phyloP scores from a whole-genome alignment of 2,888 invertebrate species.

The Aporophyla lueneburgensis region DNA sequence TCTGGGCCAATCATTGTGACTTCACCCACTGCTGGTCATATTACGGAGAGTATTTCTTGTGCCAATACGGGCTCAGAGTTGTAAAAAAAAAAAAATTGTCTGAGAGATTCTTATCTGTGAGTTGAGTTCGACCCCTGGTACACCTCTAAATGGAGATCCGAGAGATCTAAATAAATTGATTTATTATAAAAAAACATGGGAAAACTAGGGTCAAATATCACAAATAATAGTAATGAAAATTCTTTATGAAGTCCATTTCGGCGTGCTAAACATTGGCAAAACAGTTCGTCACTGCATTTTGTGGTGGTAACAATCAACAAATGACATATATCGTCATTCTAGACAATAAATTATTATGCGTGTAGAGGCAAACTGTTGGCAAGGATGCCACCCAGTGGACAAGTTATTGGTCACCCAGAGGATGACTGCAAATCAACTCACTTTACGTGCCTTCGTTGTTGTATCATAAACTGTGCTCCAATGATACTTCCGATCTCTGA shows the following conservation, averaged over 20 bases:
- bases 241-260: neutral
- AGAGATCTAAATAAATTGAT: neutral
- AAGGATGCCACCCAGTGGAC: conserved; percentile 1
- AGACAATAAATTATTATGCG: conserved; percentile 9
- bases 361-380: conserved; percentile 5
- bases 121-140: too few relatives aligned
- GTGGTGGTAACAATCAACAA: neutral
- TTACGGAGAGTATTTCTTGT: too few relatives aligned
- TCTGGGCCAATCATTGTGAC: neutral
- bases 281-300: neutral
- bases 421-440: conserved; percentile 23
- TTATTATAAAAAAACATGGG: too few relatives aligned
- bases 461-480: conserved; percentile 3
- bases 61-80: neutral
- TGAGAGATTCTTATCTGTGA: too few relatives aligned
- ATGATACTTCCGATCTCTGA: neutral
- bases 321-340: neutral
- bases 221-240: neutral
- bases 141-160: too few relatives aligned
- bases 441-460: conserved; percentile 27
- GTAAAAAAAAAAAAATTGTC: too few relatives aligned
- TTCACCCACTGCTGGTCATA: too few relatives aligned
- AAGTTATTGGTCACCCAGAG: neutral
- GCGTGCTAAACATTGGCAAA: neutral
- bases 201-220: too few relatives aligned